Percentiles rank a stretch among this genome's conserved stretches.
These are phyloP conservation scores for Coracopsis vasa DNA, from an alignment of 2,113 vertebrate genomes.

Conservation along the genomic window DNA sequence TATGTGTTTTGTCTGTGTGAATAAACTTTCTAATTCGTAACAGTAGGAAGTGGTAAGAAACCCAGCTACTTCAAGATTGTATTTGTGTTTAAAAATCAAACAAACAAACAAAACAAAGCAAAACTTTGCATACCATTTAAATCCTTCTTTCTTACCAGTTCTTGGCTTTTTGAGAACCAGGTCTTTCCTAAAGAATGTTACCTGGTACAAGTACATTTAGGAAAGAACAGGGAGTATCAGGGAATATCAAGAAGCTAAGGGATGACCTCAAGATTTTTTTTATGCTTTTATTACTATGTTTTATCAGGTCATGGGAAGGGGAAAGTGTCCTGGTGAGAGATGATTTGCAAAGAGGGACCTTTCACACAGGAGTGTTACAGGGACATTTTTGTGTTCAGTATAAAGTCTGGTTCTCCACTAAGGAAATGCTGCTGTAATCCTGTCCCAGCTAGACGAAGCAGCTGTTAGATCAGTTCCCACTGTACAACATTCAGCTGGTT, in stretches of 20 bases:
- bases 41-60: background rate
- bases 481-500: background rate
- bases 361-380: background rate
- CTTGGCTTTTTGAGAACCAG: background rate
- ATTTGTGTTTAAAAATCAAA: background rate
- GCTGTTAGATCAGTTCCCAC: background rate
- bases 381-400: background rate
- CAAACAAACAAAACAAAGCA: background rate
- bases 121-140: background rate
- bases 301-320: background rate
- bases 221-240: background rate
- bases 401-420: background rate
- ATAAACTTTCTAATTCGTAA: background rate
- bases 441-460: background rate
- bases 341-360: background rate
- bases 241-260: background rate
- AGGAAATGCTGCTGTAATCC: background rate
- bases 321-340: background rate
- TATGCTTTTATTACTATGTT: background rate
- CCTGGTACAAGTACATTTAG: background rate
- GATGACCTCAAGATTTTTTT: background rate
- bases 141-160: background rate
- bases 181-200: background rate
- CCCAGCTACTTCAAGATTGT: background rate
- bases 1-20: background rate